Conservation (phyloP, 1,140 invertebrate species). For the Hetaerina americana region DNA sequence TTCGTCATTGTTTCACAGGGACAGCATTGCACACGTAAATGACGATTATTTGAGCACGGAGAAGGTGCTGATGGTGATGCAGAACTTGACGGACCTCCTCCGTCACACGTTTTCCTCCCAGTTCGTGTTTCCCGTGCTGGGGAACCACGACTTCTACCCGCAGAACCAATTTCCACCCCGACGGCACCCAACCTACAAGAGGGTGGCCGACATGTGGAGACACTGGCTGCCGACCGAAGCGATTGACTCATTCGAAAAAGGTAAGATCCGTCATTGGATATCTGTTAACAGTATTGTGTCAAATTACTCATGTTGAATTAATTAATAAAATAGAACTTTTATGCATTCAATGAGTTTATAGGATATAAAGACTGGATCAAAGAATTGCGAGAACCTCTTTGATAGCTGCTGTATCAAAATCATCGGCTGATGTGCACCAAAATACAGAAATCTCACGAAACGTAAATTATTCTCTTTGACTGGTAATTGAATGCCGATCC, state of each 20-base stretch:
- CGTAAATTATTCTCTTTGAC: too few relatives aligned
- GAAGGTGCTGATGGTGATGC: conserved; percentile 48
- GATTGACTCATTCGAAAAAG: conserved; percentile 58
- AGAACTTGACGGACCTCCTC: conserved; percentile 63
- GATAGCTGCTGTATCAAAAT: too few relatives aligned
- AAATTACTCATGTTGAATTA: too few relatives aligned
- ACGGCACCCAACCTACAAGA: conserved; percentile 38
- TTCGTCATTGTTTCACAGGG: conserved; percentile 34
- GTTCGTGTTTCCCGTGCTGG: conserved; percentile 69
- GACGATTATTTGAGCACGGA: conserved; percentile 29
- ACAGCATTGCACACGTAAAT: conserved; percentile 44
- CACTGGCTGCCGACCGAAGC: conserved; percentile 70
- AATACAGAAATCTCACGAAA: too few relatives aligned
- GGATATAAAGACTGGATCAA: too few relatives aligned
- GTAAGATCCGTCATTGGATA: conserved; percentile 37
- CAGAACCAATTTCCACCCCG: conserved; percentile 12
- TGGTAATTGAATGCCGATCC: too few relatives aligned
- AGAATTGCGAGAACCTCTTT: too few relatives aligned
- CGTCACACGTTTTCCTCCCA: conserved; percentile 62
- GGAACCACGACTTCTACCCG: conserved; percentile 54
- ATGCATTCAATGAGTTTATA: too few relatives aligned
- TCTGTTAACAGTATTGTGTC: too few relatives aligned
- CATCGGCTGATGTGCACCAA: too few relatives aligned
- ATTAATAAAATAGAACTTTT: too few relatives aligned
- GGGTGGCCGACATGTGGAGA: conserved; percentile 58